Evolutionary conservation across 2,113 vertebrate species (phyloP), one percentile per base, ranked within the genome.

Genomic region (Gila orcuttii): DNA sequence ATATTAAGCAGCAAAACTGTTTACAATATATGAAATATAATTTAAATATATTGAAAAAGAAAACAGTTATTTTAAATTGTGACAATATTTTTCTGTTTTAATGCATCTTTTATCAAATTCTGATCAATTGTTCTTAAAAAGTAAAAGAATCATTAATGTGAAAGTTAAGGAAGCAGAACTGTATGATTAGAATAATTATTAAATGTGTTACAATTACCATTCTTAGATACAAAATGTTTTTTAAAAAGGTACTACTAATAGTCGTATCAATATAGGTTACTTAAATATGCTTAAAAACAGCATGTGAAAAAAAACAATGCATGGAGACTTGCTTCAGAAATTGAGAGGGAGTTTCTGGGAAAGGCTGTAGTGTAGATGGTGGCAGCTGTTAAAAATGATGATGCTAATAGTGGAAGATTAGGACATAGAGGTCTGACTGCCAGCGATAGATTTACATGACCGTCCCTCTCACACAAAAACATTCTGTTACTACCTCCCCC

Each of bases 361-460:
- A 73, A 39, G 59, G 75, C 55, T 33, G 60, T 73, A 86, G 84
- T 33, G 69, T 73, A 86, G 84, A 86, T 73, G 12, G 50, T 52
- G 84, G 84, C 86, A 71, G 79, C 57, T 84, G 68, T 76, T 81
- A 66, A 78, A 79, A 79, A 59, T 42, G 78, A 5, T 80, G 74
- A 55, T 11, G 19, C 25, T 84, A 75, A 78, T 60, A 17, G 85
- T 50, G 64, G 39, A 33, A 59, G 82, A 84, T 50, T 45, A 82
- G 80, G 66, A 36, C 62, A 36, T 47, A 59, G 84, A n/a, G 79
- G 71, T 85, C 84, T 52, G n/a, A 36, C 59, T 79, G 84, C 83
- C 79, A 86, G 59, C 36, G n/a, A 25, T 50, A 85, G 81, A 83
- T 91, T 88, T 85, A 71, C 82, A 59, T 23, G 25, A 77, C 73